A percentile compares a stretch with the other conserved stretches of the same genome.
Evolutionary conservation across 1,140 invertebrate species (phyloP).

Genomic region (Drosophila sp.): DNA sequence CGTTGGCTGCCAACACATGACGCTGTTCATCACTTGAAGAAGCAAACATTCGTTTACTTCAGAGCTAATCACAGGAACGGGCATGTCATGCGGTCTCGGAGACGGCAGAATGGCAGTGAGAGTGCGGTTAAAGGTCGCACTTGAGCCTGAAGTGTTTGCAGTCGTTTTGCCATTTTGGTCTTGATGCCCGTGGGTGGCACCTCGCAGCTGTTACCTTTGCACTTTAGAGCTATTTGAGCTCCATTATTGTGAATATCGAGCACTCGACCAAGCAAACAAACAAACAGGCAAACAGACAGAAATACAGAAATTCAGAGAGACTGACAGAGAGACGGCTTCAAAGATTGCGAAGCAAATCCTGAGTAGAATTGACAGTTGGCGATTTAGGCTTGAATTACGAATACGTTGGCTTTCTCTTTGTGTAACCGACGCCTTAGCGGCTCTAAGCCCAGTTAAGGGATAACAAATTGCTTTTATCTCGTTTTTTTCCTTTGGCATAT

Average conservation of each 20-base stretch:
- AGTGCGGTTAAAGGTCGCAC: constrained; percentile 54
- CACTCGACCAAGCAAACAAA: constrained; percentile 32
- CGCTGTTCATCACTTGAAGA: constrained; percentile 64
- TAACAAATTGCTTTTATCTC: constrained; percentile 72
- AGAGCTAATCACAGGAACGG: constrained; percentile 67
- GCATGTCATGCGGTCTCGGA: constrained; percentile 27
- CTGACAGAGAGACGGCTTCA: background rate
- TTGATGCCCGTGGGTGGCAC: constrained; percentile 46
- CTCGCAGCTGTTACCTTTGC: constrained; percentile 36
- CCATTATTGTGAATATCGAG: constrained; percentile 76
- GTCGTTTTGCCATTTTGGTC: constrained; percentile 58
- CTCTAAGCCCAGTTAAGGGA: constrained; percentile 47
- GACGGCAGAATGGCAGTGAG: no score
- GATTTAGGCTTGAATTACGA: constrained; percentile 67
- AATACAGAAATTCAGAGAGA: background rate
- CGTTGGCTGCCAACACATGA: constrained; percentile 18
- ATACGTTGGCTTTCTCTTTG: constrained; percentile 55
- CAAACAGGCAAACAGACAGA: constrained; percentile 5
- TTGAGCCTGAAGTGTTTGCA: constrained; percentile 53
- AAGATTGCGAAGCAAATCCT: constrained; percentile 29
- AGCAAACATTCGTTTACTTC: constrained; percentile 35
- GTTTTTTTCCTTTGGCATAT: constrained; percentile 1
- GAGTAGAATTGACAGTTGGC: constrained; percentile 34
- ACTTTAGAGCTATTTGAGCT: constrained; percentile 73
- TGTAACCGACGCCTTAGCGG: constrained; percentile 54